phyloP scores from a whole-genome alignment of 1,140 invertebrate species.

The Pogonomyrmex barbatus region DNA sequence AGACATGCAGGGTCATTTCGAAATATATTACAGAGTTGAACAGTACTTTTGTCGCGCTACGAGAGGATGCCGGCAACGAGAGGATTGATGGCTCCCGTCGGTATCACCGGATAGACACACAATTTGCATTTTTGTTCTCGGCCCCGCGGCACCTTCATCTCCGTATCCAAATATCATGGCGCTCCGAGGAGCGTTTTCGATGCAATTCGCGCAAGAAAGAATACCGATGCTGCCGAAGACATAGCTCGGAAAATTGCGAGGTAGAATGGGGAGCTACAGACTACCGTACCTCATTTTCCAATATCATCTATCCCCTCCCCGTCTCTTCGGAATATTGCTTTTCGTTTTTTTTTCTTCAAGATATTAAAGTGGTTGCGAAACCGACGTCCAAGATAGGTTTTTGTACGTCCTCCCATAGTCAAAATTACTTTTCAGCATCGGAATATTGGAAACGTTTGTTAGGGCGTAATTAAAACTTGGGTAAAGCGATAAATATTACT shows the following conservation, averaged over 20 bases:
- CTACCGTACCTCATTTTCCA: conserved; percentile 47
- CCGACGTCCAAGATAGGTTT: background rate
- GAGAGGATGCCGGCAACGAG: background rate
- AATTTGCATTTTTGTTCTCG: conserved; percentile 60
- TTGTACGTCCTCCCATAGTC: background rate
- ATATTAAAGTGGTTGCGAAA: conserved; percentile 46
- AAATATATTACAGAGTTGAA: conserved; percentile 21
- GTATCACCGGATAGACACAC: conserved; percentile 20
- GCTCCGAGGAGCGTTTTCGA: conserved; percentile 47
- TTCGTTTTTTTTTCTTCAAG: conserved; percentile 43
- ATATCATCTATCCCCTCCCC: conserved; percentile 28
- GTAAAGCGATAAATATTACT: conserved; percentile 42
- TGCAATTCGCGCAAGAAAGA: conserved; percentile 47
- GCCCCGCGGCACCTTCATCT: conserved; percentile 14
- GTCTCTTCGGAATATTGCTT: conserved; percentile 67
- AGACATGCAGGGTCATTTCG: background rate
- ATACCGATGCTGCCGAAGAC: conserved; percentile 35
- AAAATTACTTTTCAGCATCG: conserved; percentile 20
- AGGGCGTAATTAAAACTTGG: conserved; percentile 34
- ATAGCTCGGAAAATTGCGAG: conserved; percentile 65
- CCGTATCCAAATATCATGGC: conserved; percentile 55
- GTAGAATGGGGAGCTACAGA: conserved; percentile 15
- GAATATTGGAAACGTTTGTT: conserved; percentile 38
- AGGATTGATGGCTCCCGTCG: conserved; percentile 45
- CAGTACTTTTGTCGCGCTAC: conserved; percentile 18